Evolutionary conservation across 2,888 invertebrate species (phyloP), one percentile per base, ranked within the genome.

Genomic region (Clostera curtula): DNA sequence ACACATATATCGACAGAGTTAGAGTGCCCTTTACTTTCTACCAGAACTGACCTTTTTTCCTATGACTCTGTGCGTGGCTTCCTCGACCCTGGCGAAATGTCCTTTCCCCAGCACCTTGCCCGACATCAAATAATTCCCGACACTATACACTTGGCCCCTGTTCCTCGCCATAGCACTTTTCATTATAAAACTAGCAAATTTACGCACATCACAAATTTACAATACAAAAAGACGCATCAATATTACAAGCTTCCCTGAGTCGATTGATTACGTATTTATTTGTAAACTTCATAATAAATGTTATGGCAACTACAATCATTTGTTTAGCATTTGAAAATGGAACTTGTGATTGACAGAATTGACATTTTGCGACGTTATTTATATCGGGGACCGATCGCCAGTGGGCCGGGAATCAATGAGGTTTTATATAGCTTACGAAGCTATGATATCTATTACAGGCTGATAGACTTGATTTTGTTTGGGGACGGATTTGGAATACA

Each of bases 1-100:
- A n/a, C n/a, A n/a, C n/a, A n/a, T n/a, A n/a, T n/a, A n/a, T n/a
- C n/a, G n/a, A n/a, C n/a, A n/a, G n/a, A n/a, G n/a, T n/a, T n/a
- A n/a, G n/a, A n/a, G n/a, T n/a, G n/a, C n/a, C n/a, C n/a, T n/a
- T n/a, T n/a, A n/a, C n/a, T n/a, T n/a, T n/a, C n/a, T n/a, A n/a
- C n/a, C n/a, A n/a, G n/a, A n/a, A n/a, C 27, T 56, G 61, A 91
- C 91, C 89, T 90, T 90, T 51, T 87, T 85, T 44, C 89, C 87
- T 26, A 91, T 86, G 29, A 89, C 65, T 37, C 85, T 85, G 63
- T 92, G 91, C 15, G 88, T 85, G 7, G 91, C 92, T 61, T 92
- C 89, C 60, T 91, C 90, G 23, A 92, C 92, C 48, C 87, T 85
- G 11, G 91, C 91, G 63, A 92, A 92, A 69, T 90, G 91, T 36